Percentiles rank a stretch among this genome's conserved stretches.
Evolutionary conservation across 2,888 invertebrate genomes (phyloP).

Genomic region (Tipula lateralis): DNA sequence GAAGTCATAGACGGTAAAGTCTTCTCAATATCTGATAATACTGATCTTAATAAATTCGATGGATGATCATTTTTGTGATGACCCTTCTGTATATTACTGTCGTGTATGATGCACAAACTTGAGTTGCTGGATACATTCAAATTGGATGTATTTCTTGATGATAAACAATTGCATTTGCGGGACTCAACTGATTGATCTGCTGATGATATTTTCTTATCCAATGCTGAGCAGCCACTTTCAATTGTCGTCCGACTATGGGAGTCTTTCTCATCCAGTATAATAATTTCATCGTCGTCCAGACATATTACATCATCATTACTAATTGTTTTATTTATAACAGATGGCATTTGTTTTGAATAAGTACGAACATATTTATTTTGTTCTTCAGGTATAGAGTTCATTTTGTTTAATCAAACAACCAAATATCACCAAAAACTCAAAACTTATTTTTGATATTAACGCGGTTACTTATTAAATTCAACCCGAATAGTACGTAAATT

Average conservation of each 20-base stretch:
- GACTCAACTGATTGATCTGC: background rate
- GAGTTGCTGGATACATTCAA: background rate
- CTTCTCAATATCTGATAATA: slow-evolving; percentile 11
- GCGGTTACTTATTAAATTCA: background rate
- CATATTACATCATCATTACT: background rate
- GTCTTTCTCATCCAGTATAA: background rate
- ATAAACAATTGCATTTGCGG: background rate
- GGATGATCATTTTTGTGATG: background rate
- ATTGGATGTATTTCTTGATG: background rate
- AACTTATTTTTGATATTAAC: background rate
- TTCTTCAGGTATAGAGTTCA: background rate
- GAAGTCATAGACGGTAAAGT: background rate
- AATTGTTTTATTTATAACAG: background rate
- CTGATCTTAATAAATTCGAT: slow-evolving; percentile 9
- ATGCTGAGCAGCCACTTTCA: background rate
- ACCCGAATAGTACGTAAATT: background rate
- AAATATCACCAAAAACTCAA: background rate
- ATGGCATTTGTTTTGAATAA: background rate
- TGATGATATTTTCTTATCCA: background rate
- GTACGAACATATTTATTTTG: background rate
- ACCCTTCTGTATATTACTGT: background rate
- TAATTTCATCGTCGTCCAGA: background rate
- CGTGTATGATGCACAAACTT: background rate
- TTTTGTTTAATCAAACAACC: background rate
- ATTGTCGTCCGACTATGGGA: background rate